A percentile compares a stretch with the other conserved stretches of the same genome.
phyloP scores from a whole-genome alignment of 2,113 vertebrate species.

The Vulpes vulpes region DNA sequence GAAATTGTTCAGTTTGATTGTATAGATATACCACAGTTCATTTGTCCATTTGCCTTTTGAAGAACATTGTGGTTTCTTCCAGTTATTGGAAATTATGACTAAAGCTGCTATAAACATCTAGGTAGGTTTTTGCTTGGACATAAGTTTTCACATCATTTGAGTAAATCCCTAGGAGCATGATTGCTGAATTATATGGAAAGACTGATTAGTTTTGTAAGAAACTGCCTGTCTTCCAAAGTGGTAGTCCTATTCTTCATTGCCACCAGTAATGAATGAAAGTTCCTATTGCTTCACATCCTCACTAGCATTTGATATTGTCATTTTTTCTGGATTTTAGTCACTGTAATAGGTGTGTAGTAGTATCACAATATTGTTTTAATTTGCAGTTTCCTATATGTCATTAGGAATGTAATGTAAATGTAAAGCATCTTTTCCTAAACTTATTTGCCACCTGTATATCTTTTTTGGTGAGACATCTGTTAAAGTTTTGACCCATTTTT shows the following conservation, averaged over 20 bases:
- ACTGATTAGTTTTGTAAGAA: neutral
- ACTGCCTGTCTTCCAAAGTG: neutral
- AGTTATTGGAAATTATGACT: neutral
- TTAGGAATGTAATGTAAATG: too few species aligned
- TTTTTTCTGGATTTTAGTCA: neutral
- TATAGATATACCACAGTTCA: neutral
- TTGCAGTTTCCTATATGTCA: too few species aligned
- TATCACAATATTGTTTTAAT: too few species aligned
- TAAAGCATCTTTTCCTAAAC: too few species aligned
- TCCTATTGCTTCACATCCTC: neutral
- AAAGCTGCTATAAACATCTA: neutral
- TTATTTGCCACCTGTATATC: too few species aligned
- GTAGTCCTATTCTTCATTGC: neutral
- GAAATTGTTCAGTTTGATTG: neutral
- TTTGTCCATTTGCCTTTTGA: neutral
- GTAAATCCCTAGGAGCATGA: too few species aligned
- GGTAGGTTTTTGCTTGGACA: neutral
- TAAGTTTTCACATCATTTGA: neutral
- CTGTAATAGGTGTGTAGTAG: too few species aligned
- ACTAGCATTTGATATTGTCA: neutral
- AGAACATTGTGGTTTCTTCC: neutral
- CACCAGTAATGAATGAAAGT: neutral
- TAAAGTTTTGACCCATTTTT: neutral
- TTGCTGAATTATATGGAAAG: too few species aligned
- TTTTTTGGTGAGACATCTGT: neutral